These are phyloP conservation scores for Leucania comma DNA, from an alignment of 2,888 invertebrate species.

Conservation along the genomic window DNA sequence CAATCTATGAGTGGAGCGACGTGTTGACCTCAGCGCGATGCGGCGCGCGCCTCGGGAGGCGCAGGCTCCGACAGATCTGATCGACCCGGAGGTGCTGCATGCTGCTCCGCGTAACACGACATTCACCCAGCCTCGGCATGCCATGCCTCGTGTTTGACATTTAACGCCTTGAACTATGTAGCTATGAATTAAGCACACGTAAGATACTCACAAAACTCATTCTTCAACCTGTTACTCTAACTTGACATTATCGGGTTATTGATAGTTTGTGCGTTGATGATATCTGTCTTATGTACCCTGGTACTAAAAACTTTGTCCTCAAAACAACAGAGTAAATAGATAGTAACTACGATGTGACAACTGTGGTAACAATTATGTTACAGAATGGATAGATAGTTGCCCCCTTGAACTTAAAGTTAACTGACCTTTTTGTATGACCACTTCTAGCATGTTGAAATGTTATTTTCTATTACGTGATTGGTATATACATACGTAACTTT, in stretches of 20 bases:
- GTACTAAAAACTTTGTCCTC: background rate
- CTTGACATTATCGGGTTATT: slow-evolving; percentile 10
- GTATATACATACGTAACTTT: slow-evolving; percentile 63
- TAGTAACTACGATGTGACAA: background rate
- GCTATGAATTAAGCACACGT: slow-evolving; percentile 44
- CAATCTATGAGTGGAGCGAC: slow-evolving; percentile 81
- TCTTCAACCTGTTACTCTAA: slow-evolving; percentile 43
- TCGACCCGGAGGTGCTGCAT: slow-evolving; percentile 60
- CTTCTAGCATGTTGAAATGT: slow-evolving; percentile 61
- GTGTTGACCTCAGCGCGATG: slow-evolving; percentile 79
- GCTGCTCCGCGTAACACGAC: slow-evolving; percentile 62
- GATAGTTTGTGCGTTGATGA: slow-evolving; percentile 6
- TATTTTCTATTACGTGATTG: slow-evolving; percentile 66
- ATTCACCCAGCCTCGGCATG: slow-evolving; percentile 75
- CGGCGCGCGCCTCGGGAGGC: slow-evolving; percentile 34
- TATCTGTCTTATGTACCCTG: slow-evolving; percentile 3
- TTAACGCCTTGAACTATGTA: slow-evolving; percentile 74
- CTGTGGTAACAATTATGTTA: slow-evolving; percentile 11
- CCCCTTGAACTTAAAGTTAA: slow-evolving; percentile 72
- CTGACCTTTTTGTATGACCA: slow-evolving; percentile 65
- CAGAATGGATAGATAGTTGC: slow-evolving; percentile 38
- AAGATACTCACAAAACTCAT: slow-evolving; percentile 45
- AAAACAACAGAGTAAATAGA: background rate
- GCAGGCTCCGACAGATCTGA: slow-evolving; percentile 35
- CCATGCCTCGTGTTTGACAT: slow-evolving; percentile 75